Evolutionary conservation across 2,113 vertebrate species (phyloP).

Genomic region (Esox niger): DNA sequence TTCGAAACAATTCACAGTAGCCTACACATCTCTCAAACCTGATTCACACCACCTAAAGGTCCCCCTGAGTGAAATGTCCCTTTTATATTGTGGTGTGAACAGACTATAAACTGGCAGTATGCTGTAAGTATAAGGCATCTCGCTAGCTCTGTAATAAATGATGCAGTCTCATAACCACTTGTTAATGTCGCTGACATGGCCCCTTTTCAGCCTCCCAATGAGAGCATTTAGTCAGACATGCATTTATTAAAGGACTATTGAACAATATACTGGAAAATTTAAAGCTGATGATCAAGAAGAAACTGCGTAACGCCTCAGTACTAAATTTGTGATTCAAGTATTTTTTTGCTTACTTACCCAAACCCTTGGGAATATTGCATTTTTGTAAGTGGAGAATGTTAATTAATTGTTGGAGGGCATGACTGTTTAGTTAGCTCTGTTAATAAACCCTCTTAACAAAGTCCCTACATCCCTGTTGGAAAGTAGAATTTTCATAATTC

Average conservation of each 20-base stretch:
- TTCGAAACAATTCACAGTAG: no score
- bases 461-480: no score
- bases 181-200: neutral
- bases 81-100: neutral
- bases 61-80: neutral
- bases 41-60: no score
- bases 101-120: neutral
- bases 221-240: conserved; percentile 13
- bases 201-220: neutral
- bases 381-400: no score
- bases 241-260: conserved; percentile 13
- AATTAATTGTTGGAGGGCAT: no score
- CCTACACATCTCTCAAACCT: no score
- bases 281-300: neutral
- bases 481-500: no score
- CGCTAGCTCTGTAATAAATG: no score
- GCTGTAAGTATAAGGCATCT: no score
- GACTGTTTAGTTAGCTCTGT: neutral
- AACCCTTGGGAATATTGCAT: neutral
- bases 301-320: neutral
- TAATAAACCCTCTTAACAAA: no score
- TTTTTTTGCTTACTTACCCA: neutral
- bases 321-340: neutral
- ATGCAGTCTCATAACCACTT: neutral
- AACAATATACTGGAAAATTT: neutral